These are phyloP conservation scores for Lycophotia porphyrea DNA, from an alignment of 2,888 invertebrate species.

Conservation along the genomic window DNA sequence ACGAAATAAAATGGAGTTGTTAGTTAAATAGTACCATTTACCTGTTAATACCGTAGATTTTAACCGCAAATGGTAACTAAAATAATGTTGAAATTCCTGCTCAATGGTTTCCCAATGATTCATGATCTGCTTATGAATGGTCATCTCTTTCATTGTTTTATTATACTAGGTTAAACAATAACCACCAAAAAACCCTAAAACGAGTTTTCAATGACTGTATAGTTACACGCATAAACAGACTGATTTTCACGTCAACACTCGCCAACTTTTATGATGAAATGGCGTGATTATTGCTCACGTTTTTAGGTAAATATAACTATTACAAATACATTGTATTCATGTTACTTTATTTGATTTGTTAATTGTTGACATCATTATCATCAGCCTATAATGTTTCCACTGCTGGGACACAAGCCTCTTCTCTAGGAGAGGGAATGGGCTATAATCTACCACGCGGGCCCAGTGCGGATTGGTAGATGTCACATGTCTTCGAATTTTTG, in stretches of 20 bases:
- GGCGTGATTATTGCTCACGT: slow-evolving; percentile 17
- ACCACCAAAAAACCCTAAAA: slow-evolving; percentile 15
- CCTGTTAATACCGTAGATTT: neutral
- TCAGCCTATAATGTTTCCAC: too few relatives aligned
- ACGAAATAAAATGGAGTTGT: neutral
- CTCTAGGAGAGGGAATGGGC: too few relatives aligned
- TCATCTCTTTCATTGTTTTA: neutral
- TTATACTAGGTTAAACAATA: neutral
- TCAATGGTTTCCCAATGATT: slow-evolving; percentile 15
- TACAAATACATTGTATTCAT: slow-evolving; percentile 22
- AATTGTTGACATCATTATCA: neutral
- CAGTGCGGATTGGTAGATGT: too few relatives aligned
- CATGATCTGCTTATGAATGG: slow-evolving; percentile 2
- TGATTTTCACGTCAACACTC: slow-evolving; percentile 21
- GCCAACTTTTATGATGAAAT: slow-evolving; percentile 5
- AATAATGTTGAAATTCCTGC: slow-evolving; percentile 11
- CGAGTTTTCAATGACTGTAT: slow-evolving; percentile 1
- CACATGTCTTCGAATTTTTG: too few relatives aligned
- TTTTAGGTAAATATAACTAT: slow-evolving; percentile 23
- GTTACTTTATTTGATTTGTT: slow-evolving; percentile 10
- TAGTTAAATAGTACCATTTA: slow-evolving; percentile 13
- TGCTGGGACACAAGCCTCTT: too few relatives aligned
- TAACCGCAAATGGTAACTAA: slow-evolving; percentile 10
- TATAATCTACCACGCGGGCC: too few relatives aligned
- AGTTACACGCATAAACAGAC: slow-evolving; percentile 21